Percentiles rank a stretch among this genome's conserved stretches.
phyloP scores from a whole-genome alignment of 2,888 invertebrate species.

The Habrosyne pyritoides region DNA sequence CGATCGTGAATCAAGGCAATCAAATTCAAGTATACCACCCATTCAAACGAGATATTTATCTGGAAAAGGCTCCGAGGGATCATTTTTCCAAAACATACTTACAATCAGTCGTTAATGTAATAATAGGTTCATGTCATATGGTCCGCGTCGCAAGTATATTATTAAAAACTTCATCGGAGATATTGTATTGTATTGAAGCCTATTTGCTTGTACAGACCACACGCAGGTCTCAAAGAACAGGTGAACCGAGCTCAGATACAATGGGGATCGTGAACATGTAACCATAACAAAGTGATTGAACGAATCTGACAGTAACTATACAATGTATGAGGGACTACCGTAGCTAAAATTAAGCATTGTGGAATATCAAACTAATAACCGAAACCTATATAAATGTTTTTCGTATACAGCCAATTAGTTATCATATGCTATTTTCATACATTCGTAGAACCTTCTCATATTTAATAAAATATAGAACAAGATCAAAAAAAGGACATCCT shows the following conservation, averaged over 20 bases:
- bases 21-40: conserved; percentile 3
- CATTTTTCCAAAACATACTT: background rate
- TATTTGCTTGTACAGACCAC: conserved; percentile 30
- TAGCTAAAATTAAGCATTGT: background rate
- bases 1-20: conserved; percentile 1
- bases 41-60: conserved; percentile 1
- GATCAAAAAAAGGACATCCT: conserved; percentile 11
- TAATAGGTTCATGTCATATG: background rate
- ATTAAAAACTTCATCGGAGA: conserved; percentile 6
- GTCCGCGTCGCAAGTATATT: background rate
- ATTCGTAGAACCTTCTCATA: conserved; percentile 16
- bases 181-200: conserved; percentile 12
- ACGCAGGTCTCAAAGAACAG: conserved; percentile 26
- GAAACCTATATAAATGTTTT: too few relatives aligned
- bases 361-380: too few relatives aligned
- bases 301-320: background rate
- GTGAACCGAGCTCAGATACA: conserved; percentile 33
- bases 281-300: conserved; percentile 4
- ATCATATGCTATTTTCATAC: too few relatives aligned
- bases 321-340: background rate
- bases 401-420: too few relatives aligned
- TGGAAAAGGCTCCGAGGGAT: background rate
- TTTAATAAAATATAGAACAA: conserved; percentile 25
- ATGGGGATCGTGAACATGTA: conserved; percentile 24
- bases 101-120: conserved; percentile 1